phyloP scores from a whole-genome alignment of 2,113 vertebrate genomes.

The Mustela nigripes region DNA sequence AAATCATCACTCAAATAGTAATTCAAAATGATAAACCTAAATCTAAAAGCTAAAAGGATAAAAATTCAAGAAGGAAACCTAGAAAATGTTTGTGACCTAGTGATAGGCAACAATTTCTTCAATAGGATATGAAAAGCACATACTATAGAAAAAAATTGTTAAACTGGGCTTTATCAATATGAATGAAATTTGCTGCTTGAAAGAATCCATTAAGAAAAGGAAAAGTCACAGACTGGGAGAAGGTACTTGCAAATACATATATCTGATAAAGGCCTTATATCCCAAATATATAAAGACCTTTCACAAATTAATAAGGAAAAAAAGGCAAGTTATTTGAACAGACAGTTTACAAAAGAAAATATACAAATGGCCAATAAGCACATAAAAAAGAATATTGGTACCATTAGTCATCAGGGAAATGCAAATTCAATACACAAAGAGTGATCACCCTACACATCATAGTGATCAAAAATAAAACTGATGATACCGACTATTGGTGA shows the following conservation, averaged over 20 bases:
- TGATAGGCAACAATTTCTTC: neutral
- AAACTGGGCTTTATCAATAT: neutral
- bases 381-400: neutral
- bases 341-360: neutral
- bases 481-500: neutral
- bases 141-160: neutral
- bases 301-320: neutral
- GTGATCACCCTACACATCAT: neutral
- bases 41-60: conserved; percentile 14
- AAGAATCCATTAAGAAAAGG: neutral
- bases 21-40: neutral
- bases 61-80: conserved; percentile 8
- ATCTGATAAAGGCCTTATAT: neutral
- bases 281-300: neutral
- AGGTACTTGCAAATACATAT: neutral
- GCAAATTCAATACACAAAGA: neutral
- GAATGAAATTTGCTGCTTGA: neutral
- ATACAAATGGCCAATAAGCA: neutral
- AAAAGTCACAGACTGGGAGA: neutral
- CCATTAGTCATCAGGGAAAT: neutral
- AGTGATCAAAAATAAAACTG: neutral
- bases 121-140: neutral
- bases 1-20: neutral
- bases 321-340: neutral
- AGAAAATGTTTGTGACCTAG: neutral